Conservation (phyloP, 2,797 vertebrate genomes). For the Coranthus polyacanthus region DNA sequence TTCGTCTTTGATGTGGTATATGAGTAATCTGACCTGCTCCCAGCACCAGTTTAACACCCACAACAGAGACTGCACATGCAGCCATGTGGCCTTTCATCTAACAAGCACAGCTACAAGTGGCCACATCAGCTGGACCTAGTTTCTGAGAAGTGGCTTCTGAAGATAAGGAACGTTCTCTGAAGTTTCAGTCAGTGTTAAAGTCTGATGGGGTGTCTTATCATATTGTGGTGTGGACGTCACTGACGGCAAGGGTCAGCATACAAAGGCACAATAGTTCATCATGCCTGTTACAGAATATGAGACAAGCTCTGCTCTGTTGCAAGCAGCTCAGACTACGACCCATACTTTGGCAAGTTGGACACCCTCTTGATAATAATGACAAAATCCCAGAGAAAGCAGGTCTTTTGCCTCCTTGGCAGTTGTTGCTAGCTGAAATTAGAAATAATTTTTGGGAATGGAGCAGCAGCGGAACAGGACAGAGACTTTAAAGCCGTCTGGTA, state of each 20-base stretch:
- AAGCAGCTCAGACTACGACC: slow-evolving; percentile 44
- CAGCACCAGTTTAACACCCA: slow-evolving; percentile 48
- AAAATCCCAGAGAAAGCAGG: slow-evolving; percentile 63
- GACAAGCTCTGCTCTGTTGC: slow-evolving; percentile 56
- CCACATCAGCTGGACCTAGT: slow-evolving; percentile 46
- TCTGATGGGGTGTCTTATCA: slow-evolving; percentile 54
- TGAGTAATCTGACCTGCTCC: slow-evolving; percentile 61
- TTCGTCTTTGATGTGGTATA: slow-evolving; percentile 57
- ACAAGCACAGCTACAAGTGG: slow-evolving; percentile 44
- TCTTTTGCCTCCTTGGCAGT: slow-evolving; percentile 69
- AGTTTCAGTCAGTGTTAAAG: slow-evolving; percentile 23
- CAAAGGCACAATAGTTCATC: slow-evolving; percentile 52
- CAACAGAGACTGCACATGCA: slow-evolving; percentile 43
- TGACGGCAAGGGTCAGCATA: slow-evolving; percentile 36
- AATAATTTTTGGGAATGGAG: slow-evolving; percentile 64
- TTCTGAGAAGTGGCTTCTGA: slow-evolving; percentile 45
- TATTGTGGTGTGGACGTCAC: slow-evolving; percentile 15
- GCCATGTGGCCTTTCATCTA: slow-evolving; percentile 54
- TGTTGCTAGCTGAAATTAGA: slow-evolving; percentile 67
- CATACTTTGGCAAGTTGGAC: slow-evolving; percentile 50
- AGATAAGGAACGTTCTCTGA: slow-evolving; percentile 61
- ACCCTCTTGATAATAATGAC: slow-evolving; percentile 67
- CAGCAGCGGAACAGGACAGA: slow-evolving; percentile 61
- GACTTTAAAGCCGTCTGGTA: slow-evolving; percentile 72
- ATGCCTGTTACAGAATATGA: slow-evolving; percentile 49